A percentile compares a stretch with the other conserved stretches of the same genome.
Conservation (phyloP, 2,113 vertebrate species). For the Anthoscopus minutus region DNA sequence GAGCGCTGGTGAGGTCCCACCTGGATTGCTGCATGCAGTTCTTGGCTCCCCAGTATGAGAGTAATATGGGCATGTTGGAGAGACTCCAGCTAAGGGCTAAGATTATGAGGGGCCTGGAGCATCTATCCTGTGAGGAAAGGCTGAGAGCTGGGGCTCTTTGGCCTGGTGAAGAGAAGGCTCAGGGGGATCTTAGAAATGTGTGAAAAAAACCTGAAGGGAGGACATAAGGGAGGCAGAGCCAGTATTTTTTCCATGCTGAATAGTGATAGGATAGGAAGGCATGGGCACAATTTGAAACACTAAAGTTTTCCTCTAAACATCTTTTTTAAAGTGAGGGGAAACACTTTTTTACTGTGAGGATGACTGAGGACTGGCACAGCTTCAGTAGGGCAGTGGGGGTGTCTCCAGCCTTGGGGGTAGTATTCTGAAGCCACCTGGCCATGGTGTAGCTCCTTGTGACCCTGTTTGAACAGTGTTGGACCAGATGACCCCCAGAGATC, state of each 20-base stretch:
- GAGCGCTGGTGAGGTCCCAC: neutral
- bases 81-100: neutral
- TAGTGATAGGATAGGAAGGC: neutral
- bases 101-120: neutral
- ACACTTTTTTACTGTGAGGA: neutral
- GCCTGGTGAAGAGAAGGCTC: neutral
- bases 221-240: accelerated
- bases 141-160: neutral
- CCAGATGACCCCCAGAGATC: neutral
- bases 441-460: too few species aligned
- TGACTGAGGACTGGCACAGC: neutral
- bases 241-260: neutral
- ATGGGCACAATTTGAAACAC: neutral
- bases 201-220: neutral
- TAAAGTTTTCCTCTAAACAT: neutral
- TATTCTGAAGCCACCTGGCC: neutral
- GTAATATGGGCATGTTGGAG: neutral
- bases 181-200: neutral
- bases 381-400: accelerated
- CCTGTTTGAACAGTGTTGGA: neutral
- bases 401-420: neutral
- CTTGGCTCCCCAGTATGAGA: neutral
- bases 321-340: neutral
- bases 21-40: neutral
- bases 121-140: neutral